Evolutionary conservation across 1,140 invertebrate genomes (phyloP), one percentile per base, ranked within the genome.

Genomic region (Drosophila murphyi): DNA sequence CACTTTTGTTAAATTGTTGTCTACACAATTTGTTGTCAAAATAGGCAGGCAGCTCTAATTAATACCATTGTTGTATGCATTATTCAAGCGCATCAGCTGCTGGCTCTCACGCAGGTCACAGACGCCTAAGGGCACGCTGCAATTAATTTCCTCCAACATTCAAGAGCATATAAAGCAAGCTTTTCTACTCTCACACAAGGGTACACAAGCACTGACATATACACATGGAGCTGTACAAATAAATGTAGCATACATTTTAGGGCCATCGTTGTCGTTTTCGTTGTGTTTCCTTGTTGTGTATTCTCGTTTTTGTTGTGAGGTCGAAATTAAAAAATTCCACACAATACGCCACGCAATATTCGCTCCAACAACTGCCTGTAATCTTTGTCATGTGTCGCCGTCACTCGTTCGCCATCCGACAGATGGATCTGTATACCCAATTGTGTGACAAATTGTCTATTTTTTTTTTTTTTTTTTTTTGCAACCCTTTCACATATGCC

Each of bases 281-380:
- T 37, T 4, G 32, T 34, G 50, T 60, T 60, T 63, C 67, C 37
- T 59, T 41, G 48, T 48, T 62, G 5, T 10, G 29, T 56, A 32
- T 41, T 65, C 37, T 71, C 70, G 56, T 48, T 76, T 61, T 56
- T 56, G 34, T 12, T 47, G 51, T 50, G 7, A 60, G 68, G 57
- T 48, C 12, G 64, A 89, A 89, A 89, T 89, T 89, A 89, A 89
- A 89, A 89, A 89, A 89, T 90, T 85, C 86, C 85, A 79, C 75
- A 89, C 56, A 69, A 85, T 71, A 50, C 78, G 51, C 69, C 47
- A 62, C 63, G 56, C 64, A 78, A 68, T 50, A 63, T 56, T 65
- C 41, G 32, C 47, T 61, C 29, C 59, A 73, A 64, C 59, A 73
- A 64, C 50, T 43, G 54, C 7, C 39, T 76, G 72, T 76, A 73